Evolutionary conservation across 2,888 invertebrate genomes (phyloP).

Genomic region (Thymelicus lineola): DNA sequence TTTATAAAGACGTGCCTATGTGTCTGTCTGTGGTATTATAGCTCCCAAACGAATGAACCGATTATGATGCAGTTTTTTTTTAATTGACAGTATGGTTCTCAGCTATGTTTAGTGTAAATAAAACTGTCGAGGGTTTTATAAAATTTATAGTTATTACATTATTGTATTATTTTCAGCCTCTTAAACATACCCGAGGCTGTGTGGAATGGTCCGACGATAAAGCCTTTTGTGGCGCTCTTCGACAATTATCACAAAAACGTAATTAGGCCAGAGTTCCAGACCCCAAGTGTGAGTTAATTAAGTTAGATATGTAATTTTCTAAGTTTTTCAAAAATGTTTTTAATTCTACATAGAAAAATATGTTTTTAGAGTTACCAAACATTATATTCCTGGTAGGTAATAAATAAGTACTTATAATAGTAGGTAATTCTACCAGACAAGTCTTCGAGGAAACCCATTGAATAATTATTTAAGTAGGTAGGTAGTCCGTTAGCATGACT

Average conservation of each 20-base stretch:
- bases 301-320: not conserved
- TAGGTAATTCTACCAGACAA: not conserved
- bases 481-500: not conserved
- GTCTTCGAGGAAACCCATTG: not conserved
- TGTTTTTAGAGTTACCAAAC: no score
- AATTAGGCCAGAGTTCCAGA: conserved; percentile 87
- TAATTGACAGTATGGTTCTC: no score
- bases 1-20: no score
- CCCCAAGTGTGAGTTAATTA: conserved; percentile 74
- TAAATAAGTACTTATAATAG: no score
- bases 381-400: no score
- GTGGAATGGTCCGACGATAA: conserved; percentile 88
- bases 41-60: no score
- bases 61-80: no score
- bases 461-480: not conserved
- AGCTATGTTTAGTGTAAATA: not conserved
- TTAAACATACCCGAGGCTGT: conserved; percentile 87
- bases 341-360: no score
- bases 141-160: no score
- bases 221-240: conserved; percentile 88
- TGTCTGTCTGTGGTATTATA: no score
- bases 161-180: conserved; percentile 80
- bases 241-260: conserved; percentile 92
- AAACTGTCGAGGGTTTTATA: no score
- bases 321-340: no score